phyloP scores from a whole-genome alignment of 2,888 invertebrate species.

The Cephonodes hylas region DNA sequence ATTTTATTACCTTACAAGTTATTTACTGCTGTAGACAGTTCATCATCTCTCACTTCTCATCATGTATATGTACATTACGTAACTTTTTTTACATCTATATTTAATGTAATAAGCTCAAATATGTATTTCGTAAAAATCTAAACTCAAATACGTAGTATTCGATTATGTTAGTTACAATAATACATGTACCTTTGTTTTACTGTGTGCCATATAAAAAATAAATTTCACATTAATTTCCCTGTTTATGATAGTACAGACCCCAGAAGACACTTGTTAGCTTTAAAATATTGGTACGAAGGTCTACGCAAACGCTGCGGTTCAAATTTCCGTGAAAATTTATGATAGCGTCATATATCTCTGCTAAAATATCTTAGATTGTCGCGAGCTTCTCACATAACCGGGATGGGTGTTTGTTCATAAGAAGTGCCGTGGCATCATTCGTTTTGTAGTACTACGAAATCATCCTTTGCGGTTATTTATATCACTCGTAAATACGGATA shows the following conservation, averaged over 20 bases:
- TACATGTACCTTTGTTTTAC: too few relatives aligned
- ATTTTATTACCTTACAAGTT: too few relatives aligned
- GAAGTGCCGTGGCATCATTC: not conserved
- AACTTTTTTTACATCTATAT: too few relatives aligned
- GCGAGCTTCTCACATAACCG: conserved; percentile 28
- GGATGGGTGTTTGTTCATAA: conserved; percentile 3
- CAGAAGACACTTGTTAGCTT: conserved; percentile 37
- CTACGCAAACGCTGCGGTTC: conserved; percentile 39
- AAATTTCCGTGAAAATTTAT: conserved; percentile 66
- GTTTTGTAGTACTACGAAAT: not conserved
- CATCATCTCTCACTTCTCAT: too few relatives aligned
- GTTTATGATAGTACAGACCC: not conserved
- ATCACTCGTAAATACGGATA: not conserved
- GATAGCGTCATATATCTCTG: conserved; percentile 53
- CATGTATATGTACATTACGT: too few relatives aligned
- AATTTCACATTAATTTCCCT: too few relatives aligned
- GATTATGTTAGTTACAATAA: too few relatives aligned
- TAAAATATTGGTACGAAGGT: conserved; percentile 43
- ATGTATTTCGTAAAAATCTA: too few relatives aligned
- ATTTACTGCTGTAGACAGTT: too few relatives aligned
- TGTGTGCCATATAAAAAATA: too few relatives aligned
- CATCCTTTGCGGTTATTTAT: not conserved
- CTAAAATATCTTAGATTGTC: conserved; percentile 45
- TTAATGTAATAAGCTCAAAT: too few relatives aligned
- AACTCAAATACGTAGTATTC: too few relatives aligned